A percentile compares a stretch with the other conserved stretches of the same genome.
These are phyloP conservation scores for Empis stercorea DNA, from an alignment of 2,888 invertebrate genomes.

Conservation along the genomic window DNA sequence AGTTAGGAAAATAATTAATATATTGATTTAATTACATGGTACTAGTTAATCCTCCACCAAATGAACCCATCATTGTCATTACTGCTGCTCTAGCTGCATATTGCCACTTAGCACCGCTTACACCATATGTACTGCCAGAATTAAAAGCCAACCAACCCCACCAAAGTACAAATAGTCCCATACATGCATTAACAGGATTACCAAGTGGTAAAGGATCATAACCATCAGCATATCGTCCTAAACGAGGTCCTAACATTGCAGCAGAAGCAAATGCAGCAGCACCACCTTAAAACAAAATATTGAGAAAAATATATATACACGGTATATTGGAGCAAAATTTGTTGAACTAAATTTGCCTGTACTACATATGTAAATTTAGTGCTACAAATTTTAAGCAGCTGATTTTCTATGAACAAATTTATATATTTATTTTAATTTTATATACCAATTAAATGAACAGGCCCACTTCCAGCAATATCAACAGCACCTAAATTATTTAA, in stretches of 20 bases:
- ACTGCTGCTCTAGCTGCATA: conserved; percentile 82
- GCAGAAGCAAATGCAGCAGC: conserved; percentile 75
- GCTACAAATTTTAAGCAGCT: no score
- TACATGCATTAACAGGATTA: conserved; percentile 78
- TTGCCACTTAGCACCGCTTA: conserved; percentile 73
- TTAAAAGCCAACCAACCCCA: conserved; percentile 97
- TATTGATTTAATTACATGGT: conserved; percentile 38
- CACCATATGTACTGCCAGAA: conserved; percentile 78
- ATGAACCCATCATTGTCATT: conserved; percentile 81
- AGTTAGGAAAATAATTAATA: no score
- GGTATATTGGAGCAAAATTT: no score
- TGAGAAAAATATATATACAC: no score
- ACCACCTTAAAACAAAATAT: conserved; percentile 39
- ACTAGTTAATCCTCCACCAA: conserved; percentile 66
- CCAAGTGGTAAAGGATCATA: conserved; percentile 65
- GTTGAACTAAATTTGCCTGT: no score
- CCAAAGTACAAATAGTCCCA: conserved; percentile 88
- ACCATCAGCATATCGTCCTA: conserved; percentile 72
- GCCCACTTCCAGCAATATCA: conserved; percentile 85
- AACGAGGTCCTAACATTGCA: conserved; percentile 75
- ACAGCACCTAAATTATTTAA: conserved; percentile 71
- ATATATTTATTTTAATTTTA: no score
- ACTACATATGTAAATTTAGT: no score
- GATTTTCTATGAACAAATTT: no score
- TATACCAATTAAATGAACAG: conserved; percentile 74